Base-by-base conservation (phyloP, 2,113 vertebrate genomes). In the Anolis carolinensis region DNA sequence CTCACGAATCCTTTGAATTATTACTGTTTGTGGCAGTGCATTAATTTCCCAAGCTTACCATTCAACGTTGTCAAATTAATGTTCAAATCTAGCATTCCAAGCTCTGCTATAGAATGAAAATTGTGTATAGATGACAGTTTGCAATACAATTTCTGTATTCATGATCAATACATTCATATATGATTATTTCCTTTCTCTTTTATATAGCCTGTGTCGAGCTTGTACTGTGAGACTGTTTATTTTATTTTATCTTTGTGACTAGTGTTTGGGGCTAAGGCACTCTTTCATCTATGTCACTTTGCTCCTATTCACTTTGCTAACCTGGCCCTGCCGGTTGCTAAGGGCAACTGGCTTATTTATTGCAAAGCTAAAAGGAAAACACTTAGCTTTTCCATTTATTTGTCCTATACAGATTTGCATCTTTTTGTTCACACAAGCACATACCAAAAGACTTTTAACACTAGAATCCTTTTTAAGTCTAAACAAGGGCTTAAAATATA, bases 391-490 rank as follows among this genome's bases (percentile, higher is more conserved):
- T 30, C 85, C 62, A 92, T 94, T 91, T 87, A 67, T 67, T 82
- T 11, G 2, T 44, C 71, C 85, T 55, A 52, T 52, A 87, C 27
- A 55, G 65, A 85, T 18, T 16, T 89, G 73, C 71, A 86, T 82
- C 86, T 90, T 11, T 2, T 84, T 81, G 55, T 86, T 87, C 44
- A 73, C 80, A 65, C 83, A 92, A 68, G 83, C 34, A 84, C 71
- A 75, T 30, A 73, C 20, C 68, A 48, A 88, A 91, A 93, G 71
- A 65, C 59, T 87, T 92, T 87, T 83, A 72, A 59, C 68, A 23
- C 50, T 82, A 91, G 82, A 90, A 89, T 87, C 90, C 90, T 92
- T 92, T 94, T 90, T 48, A 88, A 91, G 91, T 91, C 91, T 92
- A 94, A 91, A 89, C n/a, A 91, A 81, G 80, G 79, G 81, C 79